Conservation (phyloP, 2,797 vertebrate genomes). For the Myiotriccus ornatus region DNA sequence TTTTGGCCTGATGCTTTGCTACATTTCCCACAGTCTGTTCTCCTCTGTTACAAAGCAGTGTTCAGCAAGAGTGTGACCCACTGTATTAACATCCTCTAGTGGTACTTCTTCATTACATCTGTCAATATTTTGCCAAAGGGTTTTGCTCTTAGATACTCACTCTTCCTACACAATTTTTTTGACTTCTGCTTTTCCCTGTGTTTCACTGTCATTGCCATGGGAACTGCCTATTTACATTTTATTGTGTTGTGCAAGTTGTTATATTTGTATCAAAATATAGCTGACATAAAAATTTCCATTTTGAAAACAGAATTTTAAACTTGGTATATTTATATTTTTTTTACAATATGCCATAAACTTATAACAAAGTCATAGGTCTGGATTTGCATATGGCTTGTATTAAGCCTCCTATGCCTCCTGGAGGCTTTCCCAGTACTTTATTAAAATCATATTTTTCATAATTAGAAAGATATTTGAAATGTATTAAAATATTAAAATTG, state of each 20-base stretch:
- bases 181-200: background rate
- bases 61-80: background rate
- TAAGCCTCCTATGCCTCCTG: background rate
- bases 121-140: conserved; percentile 10
- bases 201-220: background rate
- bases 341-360: background rate
- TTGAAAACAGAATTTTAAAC: background rate
- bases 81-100: background rate
- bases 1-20: background rate
- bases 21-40: background rate
- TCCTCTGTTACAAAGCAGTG: background rate
- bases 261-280: background rate
- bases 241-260: background rate
- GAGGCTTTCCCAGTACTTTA: background rate
- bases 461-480: background rate
- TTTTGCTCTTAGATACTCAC: background rate
- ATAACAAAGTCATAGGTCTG: background rate
- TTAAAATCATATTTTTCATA: background rate
- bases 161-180: background rate
- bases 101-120: background rate
- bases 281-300: background rate
- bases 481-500: background rate
- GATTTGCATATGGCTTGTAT: background rate
- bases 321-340: background rate
- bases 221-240: background rate